A percentile compares a stretch with the other conserved stretches of the same genome.
Conservation (phyloP, 2,797 vertebrate genomes). For the Pipistrellus pipistrellus region DNA sequence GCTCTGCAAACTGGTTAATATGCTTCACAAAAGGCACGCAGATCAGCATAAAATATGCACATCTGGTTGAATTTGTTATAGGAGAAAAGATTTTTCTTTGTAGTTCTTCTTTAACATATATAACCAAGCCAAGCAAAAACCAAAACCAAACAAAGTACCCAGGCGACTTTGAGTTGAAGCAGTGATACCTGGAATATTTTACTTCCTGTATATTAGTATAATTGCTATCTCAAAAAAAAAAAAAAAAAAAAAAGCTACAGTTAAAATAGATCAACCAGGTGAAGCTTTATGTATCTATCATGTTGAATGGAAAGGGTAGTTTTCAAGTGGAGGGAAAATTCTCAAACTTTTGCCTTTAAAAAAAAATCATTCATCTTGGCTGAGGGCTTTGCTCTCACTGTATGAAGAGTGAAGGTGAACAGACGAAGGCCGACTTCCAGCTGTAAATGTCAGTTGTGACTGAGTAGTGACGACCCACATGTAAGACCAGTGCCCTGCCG, state of each 20-base stretch:
- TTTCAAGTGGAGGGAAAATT: conserved; percentile 23
- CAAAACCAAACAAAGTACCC: not conserved
- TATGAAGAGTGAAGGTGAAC: not conserved
- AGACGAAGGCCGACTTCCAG: not conserved
- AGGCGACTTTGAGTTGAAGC: not conserved
- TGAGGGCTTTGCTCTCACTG: not conserved
- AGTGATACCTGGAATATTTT: not conserved
- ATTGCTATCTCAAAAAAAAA: not conserved
- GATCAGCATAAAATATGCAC: not conserved
- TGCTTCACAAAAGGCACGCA: conserved; percentile 12
- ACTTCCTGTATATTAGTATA: not conserved
- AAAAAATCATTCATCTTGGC: not conserved
- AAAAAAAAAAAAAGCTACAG: not conserved
- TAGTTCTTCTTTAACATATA: conserved; percentile 62
- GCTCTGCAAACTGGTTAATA: not conserved
- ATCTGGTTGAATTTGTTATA: conserved; percentile 54
- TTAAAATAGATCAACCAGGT: conserved; percentile 1
- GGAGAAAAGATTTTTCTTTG: not conserved
- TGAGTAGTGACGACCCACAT: not conserved
- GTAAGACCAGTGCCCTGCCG: too few relatives aligned
- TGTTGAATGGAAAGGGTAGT: not conserved
- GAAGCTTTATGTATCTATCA: not conserved
- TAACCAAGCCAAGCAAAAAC: not conserved
- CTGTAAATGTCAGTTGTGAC: not conserved
- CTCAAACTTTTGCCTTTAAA: not conserved